Evolutionary conservation across 2,888 invertebrate species (phyloP), one percentile per base, ranked within the genome.

Genomic region (Lasioglossum malachurum): DNA sequence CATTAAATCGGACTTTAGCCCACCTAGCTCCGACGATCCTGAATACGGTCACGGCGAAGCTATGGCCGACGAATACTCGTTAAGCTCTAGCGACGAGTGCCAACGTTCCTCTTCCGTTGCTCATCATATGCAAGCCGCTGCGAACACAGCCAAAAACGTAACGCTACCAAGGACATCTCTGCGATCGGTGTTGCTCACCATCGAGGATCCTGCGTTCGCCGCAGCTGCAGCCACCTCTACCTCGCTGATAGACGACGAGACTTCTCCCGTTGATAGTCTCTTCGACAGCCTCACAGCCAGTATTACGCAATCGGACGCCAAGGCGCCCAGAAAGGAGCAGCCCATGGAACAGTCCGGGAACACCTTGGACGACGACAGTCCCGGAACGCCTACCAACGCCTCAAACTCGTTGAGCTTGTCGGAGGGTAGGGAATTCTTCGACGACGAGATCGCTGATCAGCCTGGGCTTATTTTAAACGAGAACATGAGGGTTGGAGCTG

Each of bases 371-470:
- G 95, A 95, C 12, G 95, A 95, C 44, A 94, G 97, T 4, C 97
- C 98, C 0, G 97, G 97, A 2, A 97, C 98, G 0, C 98, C 98
- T 1, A 98, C 98, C 0, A 97, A 98, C 92, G 96, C 96, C 2
- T 98, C 98, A 0, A 97, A 97, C 82, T 98, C 98, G 0, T 95
- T 98, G 0, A 98, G 98, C 0, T 95, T 98, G n/a, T 98, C 98
- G 0, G 98, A 98, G 89, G 97, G 97, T 31, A 96, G 97, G 88
- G 98, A 98, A 94, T 98, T 97, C 95, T 97, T 98, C 86, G 98
- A 98, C 93, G 98, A 98, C 92, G 98, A 98, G 95, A 98, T 98
- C 86, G 98, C 98, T 69, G 98, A 98, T 95, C 98, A 98, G 93
- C 98, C 98, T 19, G 98, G 97, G 1, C 94, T 98, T 88, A 96